Conservation (phyloP, 2,888 invertebrate species). For the Tenthredo notha region DNA sequence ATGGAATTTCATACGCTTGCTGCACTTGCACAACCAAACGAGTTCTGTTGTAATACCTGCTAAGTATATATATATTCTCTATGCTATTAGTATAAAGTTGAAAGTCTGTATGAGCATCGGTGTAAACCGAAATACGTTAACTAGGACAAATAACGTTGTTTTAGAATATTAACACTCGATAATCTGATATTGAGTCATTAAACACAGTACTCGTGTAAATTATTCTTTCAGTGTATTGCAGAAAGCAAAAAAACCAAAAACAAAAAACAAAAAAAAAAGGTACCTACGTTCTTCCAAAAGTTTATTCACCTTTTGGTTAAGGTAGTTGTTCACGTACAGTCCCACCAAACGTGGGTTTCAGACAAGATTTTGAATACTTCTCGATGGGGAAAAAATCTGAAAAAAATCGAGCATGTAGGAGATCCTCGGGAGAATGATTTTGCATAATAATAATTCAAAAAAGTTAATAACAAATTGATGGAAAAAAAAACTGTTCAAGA, state of each 20-base stretch:
- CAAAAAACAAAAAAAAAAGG: not conserved
- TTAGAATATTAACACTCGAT: constrained; percentile 3
- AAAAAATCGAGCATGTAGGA: no score
- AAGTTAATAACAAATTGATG: no score
- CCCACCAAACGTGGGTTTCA: no score
- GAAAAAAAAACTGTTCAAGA: no score
- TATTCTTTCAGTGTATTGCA: not conserved
- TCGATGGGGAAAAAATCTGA: no score
- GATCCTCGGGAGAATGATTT: no score
- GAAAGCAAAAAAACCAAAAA: no score
- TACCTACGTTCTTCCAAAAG: not conserved
- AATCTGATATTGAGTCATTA: not conserved
- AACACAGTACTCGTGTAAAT: not conserved
- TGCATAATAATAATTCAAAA: no score
- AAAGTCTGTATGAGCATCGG: not conserved
- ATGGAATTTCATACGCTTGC: constrained; percentile 38
- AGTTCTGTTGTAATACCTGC: constrained; percentile 4
- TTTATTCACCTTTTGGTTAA: constrained; percentile 10
- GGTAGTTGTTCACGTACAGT: no score
- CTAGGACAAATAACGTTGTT: constrained; percentile 11
- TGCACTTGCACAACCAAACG: constrained; percentile 12
- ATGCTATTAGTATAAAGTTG: not conserved
- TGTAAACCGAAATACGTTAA: not conserved
- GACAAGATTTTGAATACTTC: no score
- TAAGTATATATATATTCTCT: not conserved